Base-by-base conservation (phyloP, 2,888 invertebrate species). In the Ypsolopha sequella region DNA sequence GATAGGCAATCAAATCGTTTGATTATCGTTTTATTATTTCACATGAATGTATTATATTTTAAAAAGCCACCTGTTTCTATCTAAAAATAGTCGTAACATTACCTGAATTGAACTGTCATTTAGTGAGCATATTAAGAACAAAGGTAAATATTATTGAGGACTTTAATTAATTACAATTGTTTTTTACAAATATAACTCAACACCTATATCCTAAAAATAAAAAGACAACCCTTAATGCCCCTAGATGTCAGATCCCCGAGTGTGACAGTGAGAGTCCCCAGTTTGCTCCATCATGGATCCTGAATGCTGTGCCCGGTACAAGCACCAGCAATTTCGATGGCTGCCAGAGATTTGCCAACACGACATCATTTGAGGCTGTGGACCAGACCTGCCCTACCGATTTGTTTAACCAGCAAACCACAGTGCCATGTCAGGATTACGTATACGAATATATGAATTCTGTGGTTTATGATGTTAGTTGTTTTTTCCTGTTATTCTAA, bases 401-500 rank as follows among this genome's bases (percentile, higher is more conserved):
- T 0, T 67, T 74, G 55, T 85, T 85, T 58, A 65, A 81, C 58
- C 55, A 51, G 6, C 52, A 61, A 3, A 56, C 53, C 1, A 70
- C 63, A 0, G 61, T 64, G 46, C 54, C 55, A 0, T 85, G 85
- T 52, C 59, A 73, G 4, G 58, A 55, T 0, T 74, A 72, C 33
- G 76, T 85, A 2, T 84, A 82, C 51, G 66, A 80, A 58, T 69
- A 84, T 51, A 67, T 65, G 3, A 61, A 74, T 38, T 78, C 71
- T 48, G 79, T 84, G 1, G 85, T 84, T 0, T 78, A 84, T 51
- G 84, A 84, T 56, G 85, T 85, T 53, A 76, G 82, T 70, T 24
- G 24, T 24, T 24, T 24, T 24, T 2, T 24, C 24, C 4, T 24
- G 2, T 24, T 24, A 24, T 47, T n/a, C 7, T 24, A 4, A 2